These are phyloP conservation scores for Lysandra bellargus DNA, from an alignment of 2,888 invertebrate species.

Conservation along the genomic window DNA sequence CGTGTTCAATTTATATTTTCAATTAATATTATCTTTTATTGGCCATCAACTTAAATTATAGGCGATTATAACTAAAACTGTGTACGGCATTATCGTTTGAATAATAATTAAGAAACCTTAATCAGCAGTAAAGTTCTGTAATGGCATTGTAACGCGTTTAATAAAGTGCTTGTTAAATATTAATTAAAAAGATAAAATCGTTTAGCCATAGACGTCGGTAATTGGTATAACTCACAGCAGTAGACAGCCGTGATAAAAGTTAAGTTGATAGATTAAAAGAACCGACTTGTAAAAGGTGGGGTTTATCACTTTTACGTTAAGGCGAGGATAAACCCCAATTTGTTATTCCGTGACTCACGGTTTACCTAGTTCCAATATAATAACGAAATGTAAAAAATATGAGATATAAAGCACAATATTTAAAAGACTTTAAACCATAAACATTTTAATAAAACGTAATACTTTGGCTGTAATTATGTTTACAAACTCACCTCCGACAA, in stretches of 20 bases:
- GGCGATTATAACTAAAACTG: slow-evolving; percentile 12
- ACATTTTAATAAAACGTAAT: too few relatives aligned
- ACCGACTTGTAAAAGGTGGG: background rate
- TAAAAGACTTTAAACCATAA: too few relatives aligned
- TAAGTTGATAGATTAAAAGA: background rate
- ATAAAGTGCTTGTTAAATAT: slow-evolving; percentile 12
- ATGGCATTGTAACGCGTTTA: background rate
- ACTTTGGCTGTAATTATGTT: too few relatives aligned
- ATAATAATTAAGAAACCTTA: slow-evolving; percentile 14
- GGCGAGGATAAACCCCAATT: too few relatives aligned
- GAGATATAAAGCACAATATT: too few relatives aligned
- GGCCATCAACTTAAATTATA: slow-evolving; percentile 22
- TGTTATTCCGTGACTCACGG: too few relatives aligned
- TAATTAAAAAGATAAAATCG: slow-evolving; percentile 5
- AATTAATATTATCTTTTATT: slow-evolving; percentile 26
- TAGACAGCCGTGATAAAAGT: background rate
- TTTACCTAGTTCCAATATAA: too few relatives aligned
- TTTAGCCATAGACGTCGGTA: background rate
- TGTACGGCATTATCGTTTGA: slow-evolving; percentile 13
- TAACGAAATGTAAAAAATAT: too few relatives aligned
- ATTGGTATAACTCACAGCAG: background rate
- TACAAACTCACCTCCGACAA: too few relatives aligned
- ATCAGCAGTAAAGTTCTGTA: slow-evolving; percentile 3
- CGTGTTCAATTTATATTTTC: slow-evolving; percentile 20
- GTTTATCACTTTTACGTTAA: background rate